Conservation (phyloP, 2,888 invertebrate species). For the Acanthosepion pharaonis region DNA sequence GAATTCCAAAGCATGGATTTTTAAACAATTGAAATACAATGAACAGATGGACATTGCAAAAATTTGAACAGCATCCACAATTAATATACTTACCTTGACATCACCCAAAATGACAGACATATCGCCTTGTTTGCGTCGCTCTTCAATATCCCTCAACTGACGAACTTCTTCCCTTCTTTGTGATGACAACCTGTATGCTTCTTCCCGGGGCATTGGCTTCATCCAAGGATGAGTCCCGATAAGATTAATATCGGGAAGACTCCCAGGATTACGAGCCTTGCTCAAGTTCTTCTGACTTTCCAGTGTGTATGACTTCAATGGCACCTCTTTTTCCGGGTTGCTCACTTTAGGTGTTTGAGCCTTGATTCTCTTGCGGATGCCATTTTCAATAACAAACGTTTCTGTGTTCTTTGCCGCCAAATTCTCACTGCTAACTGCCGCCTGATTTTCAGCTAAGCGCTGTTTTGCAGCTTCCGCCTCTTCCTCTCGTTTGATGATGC, state of each 20-base stretch:
- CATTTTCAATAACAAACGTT: slow-evolving; percentile 73
- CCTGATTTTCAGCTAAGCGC: slow-evolving; percentile 57
- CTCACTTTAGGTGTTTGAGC: slow-evolving; percentile 64
- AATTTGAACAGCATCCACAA: too few species aligned
- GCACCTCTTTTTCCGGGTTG: slow-evolving; percentile 73
- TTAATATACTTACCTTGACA: slow-evolving; percentile 68
- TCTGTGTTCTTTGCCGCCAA: slow-evolving; percentile 66
- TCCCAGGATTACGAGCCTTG: slow-evolving; percentile 79
- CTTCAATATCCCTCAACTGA: slow-evolving; percentile 83
- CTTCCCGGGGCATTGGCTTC: slow-evolving; percentile 91
- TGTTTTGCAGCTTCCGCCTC: slow-evolving; percentile 52
- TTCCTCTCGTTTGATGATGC: slow-evolving; percentile 66
- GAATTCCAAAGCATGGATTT: too few species aligned
- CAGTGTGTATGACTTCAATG: slow-evolving; percentile 84
- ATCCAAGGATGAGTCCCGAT: slow-evolving; percentile 82
- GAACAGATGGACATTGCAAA: too few species aligned
- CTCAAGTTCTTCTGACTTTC: slow-evolving; percentile 62
- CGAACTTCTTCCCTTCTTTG: slow-evolving; percentile 89
- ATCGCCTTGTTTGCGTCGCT: slow-evolving; percentile 71
- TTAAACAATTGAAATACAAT: too few species aligned
- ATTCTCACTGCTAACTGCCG: slow-evolving; percentile 69
- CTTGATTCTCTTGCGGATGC: slow-evolving; percentile 72
- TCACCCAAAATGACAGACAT: slow-evolving; percentile 73
- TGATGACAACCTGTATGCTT: slow-evolving; percentile 86
- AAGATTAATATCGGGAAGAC: slow-evolving; percentile 88